Conservation (phyloP, 1,140 invertebrate species). For the Caligus rogercresseyi region DNA sequence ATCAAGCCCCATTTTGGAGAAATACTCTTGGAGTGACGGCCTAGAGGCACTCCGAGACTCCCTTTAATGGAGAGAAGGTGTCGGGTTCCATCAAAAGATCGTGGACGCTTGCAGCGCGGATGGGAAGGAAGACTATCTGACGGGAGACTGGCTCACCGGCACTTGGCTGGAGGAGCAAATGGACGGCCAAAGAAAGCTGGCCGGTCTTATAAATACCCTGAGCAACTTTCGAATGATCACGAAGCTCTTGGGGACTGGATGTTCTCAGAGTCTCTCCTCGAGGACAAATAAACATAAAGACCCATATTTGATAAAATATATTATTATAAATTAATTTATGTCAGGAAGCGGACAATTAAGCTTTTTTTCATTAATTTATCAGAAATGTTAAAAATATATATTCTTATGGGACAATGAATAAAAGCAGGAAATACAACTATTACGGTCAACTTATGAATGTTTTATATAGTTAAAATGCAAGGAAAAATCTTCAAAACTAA, state of each 20-base stretch:
- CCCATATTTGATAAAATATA: too few relatives aligned
- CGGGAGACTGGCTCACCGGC: slow-evolving; percentile 17
- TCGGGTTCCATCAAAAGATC: slow-evolving; percentile 16
- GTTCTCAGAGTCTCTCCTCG: neutral
- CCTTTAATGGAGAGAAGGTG: slow-evolving; percentile 16
- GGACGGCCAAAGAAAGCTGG: slow-evolving; percentile 15
- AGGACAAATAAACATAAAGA: neutral
- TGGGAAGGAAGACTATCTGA: slow-evolving; percentile 8
- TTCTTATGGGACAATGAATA: too few relatives aligned
- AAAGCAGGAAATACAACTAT: too few relatives aligned
- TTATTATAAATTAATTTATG: too few relatives aligned
- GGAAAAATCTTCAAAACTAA: too few relatives aligned
- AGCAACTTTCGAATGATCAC: slow-evolving; percentile 7
- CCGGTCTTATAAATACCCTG: slow-evolving; percentile 16
- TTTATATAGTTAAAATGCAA: too few relatives aligned
- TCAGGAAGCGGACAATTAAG: too few relatives aligned
- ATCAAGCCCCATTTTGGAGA: slow-evolving; percentile 13
- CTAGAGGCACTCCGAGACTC: slow-evolving; percentile 15
- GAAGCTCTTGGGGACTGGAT: slow-evolving; percentile 13
- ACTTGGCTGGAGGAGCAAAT: slow-evolving; percentile 19
- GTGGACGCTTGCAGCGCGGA: slow-evolving; percentile 14
- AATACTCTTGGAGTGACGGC: slow-evolving; percentile 11
- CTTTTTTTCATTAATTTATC: too few relatives aligned
- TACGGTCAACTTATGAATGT: too few relatives aligned
- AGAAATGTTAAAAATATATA: too few relatives aligned